phyloP scores from a whole-genome alignment of 2,113 vertebrate genomes.

The Calcarius ornatus region DNA sequence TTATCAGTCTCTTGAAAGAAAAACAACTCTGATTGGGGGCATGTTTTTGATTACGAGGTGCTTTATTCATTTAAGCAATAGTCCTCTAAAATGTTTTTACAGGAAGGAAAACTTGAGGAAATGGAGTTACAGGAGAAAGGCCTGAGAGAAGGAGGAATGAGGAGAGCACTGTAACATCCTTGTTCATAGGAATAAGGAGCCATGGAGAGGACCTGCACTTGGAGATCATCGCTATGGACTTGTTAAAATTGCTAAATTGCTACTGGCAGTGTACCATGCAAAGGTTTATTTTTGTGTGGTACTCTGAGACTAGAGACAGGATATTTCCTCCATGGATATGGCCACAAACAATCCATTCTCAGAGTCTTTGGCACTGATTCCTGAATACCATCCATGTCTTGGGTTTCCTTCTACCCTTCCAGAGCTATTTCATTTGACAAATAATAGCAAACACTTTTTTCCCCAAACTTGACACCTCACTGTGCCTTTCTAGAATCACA shows the following conservation, averaged over 20 bases:
- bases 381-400: neutral
- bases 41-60: neutral
- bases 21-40: neutral
- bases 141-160: neutral
- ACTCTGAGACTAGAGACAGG: neutral
- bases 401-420: neutral
- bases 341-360: neutral
- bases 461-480: neutral
- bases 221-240: neutral
- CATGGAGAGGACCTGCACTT: neutral
- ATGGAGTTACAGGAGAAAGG: neutral
- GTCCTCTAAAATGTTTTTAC: neutral
- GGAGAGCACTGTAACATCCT: neutral
- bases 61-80: conserved; percentile 4
- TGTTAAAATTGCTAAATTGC: neutral
- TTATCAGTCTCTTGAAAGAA: neutral
- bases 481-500: neutral
- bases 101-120: neutral
- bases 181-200: neutral
- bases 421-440: neutral
- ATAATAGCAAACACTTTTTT: neutral
- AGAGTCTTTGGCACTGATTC: neutral
- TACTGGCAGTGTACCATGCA: rapidly evolving
- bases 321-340: neutral
- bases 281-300: neutral